Conservation (phyloP, 1,140 invertebrate species). For the Dendroctonus ponderosae region DNA sequence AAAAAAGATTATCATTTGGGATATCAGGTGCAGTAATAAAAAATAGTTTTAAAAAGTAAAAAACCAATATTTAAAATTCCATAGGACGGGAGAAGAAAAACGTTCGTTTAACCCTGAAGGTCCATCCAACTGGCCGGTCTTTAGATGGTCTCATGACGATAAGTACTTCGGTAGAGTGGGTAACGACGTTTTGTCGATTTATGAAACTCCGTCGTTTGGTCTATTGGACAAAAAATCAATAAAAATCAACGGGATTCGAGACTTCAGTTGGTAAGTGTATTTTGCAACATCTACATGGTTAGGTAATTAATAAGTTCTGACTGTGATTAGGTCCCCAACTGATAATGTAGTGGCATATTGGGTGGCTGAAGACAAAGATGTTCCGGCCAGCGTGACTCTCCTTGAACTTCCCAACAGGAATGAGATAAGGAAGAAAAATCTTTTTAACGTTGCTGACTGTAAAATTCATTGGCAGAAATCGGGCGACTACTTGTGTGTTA, state of each 20-base stretch:
- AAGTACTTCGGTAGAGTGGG: slow-evolving; percentile 93
- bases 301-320: no score
- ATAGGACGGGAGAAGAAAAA: slow-evolving; percentile 84
- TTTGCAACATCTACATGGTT: no score
- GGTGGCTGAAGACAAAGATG: slow-evolving; percentile 96
- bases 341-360: slow-evolving; percentile 97
- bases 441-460: slow-evolving; percentile 97
- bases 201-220: slow-evolving; percentile 93
- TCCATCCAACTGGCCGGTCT: slow-evolving; percentile 84
- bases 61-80: not conserved
- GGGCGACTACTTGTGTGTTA: slow-evolving; percentile 96
- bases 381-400: slow-evolving; percentile 81
- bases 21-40: slow-evolving; percentile 65
- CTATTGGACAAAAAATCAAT: slow-evolving; percentile 93
- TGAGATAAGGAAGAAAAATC: slow-evolving; percentile 93
- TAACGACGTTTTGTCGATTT: slow-evolving; percentile 83
- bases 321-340: slow-evolving; percentile 69
- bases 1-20: slow-evolving; percentile 87
- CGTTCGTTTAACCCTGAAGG: slow-evolving; percentile 85
- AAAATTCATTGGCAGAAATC: slow-evolving; percentile 99
- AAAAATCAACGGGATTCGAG: slow-evolving; percentile 86
- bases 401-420: slow-evolving; percentile 83
- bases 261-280: slow-evolving; percentile 80
- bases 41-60: not conserved
- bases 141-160: slow-evolving; percentile 97